These are phyloP conservation scores for Zoanthus sansibaricus DNA, from an alignment of 92 coral and sea anemone genomes.

Conservation along the genomic window DNA sequence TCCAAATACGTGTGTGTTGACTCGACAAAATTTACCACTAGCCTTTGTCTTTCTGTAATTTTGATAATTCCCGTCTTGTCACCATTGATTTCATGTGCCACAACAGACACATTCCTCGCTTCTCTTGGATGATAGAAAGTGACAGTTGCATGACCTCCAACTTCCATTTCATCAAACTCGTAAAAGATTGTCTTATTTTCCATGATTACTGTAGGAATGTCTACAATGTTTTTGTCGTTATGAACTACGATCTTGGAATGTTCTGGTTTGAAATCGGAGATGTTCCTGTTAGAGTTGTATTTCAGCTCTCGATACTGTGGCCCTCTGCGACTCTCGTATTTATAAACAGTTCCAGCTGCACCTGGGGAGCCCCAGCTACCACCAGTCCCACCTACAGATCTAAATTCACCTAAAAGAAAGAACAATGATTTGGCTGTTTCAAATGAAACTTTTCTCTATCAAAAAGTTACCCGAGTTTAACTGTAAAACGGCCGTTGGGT, in stretches of 20 bases:
- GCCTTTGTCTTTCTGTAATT: constrained; percentile 77
- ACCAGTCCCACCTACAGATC: constrained; percentile 72
- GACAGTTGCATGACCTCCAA: constrained; percentile 85
- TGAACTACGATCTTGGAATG: constrained; percentile 92
- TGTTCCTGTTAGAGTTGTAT: constrained; percentile 80
- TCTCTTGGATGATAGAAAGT: constrained; percentile 89
- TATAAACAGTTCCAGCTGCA: constrained; percentile 98
- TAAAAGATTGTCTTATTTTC: constrained; percentile 85
- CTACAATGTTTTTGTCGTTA: constrained; percentile 78
- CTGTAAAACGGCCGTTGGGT: no score
- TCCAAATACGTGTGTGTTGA: constrained; percentile 98
- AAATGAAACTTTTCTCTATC: no score
- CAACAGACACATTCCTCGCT: constrained; percentile 92
- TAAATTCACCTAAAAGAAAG: constrained; percentile 68
- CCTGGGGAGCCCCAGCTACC: constrained; percentile 57
- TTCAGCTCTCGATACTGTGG: constrained; percentile 99
- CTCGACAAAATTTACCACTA: constrained; percentile 63
- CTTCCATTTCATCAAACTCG: constrained; percentile 97
- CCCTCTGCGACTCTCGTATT: constrained; percentile 97
- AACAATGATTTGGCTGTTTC: no score
- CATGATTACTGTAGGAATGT: constrained; percentile 90
- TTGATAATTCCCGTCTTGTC: constrained; percentile 94
- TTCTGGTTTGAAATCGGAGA: constrained; percentile 90
- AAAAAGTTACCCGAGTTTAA: no score
- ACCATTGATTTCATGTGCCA: constrained; percentile 96